These are phyloP conservation scores for Phenganax subtilis DNA, from an alignment of 92 coral and sea anemone genomes.

Conservation along the genomic window DNA sequence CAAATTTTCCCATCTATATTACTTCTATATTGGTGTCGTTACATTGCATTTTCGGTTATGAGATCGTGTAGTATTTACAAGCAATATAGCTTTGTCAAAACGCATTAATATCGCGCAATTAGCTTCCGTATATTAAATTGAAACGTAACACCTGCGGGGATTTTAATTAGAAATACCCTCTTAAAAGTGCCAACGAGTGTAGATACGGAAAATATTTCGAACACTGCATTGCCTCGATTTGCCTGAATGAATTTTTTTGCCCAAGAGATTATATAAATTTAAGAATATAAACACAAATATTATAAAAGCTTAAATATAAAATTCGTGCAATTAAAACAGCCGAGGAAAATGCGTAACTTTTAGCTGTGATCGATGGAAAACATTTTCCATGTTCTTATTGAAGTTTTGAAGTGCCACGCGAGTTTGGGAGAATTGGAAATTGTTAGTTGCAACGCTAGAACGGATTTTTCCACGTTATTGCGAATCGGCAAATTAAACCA, in stretches of 20 bases:
- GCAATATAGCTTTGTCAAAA: conserved; percentile 3
- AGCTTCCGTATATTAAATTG: conserved; percentile 8
- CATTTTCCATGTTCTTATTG: no score
- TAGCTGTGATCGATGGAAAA: no score
- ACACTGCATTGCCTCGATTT: neutral
- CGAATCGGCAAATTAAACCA: no score
- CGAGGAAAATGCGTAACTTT: no score
- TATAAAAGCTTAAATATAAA: no score
- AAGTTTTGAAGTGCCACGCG: no score
- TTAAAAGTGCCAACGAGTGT: neutral
- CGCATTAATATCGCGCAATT: conserved; percentile 12
- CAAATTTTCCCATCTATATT: neutral
- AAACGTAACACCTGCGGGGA: conserved; percentile 5
- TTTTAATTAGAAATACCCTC: neutral
- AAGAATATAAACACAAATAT: no score
- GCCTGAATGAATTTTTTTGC: neutral
- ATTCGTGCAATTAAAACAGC: no score
- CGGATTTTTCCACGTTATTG: no score
- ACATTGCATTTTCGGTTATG: neutral
- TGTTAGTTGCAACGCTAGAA: no score
- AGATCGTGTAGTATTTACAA: neutral
- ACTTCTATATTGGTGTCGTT: neutral
- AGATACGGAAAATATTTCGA: neutral
- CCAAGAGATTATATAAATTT: no score
- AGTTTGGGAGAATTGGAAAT: no score